Percentiles rank a stretch among this genome's conserved stretches.
Conservation (phyloP, 2,888 invertebrate genomes). For the Drosophila anomalata region DNA sequence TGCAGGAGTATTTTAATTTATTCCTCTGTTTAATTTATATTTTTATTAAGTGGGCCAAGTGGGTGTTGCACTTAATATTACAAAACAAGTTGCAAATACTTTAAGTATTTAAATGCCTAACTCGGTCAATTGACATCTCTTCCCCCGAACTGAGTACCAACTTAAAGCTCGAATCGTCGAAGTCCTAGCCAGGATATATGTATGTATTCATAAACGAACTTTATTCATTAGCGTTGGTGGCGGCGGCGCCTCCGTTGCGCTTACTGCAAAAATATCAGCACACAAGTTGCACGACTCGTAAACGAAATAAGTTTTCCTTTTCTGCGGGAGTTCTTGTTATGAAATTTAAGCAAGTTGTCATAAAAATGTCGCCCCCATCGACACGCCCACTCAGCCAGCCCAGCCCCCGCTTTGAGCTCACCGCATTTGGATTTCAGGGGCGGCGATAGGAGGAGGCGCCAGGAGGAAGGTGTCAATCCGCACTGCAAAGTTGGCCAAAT, state of each 20-base stretch:
- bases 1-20: too few relatives aligned
- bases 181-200: constrained; percentile 26
- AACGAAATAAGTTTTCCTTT: constrained; percentile 69
- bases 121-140: background rate
- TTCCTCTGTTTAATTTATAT: background rate
- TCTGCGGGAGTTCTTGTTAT: constrained; percentile 56
- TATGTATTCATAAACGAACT: constrained; percentile 66
- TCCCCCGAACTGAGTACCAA: background rate
- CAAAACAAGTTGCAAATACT: background rate
- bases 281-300: constrained; percentile 51
- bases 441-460: background rate
- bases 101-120: background rate
- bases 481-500: constrained; percentile 42
- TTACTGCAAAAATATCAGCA: constrained; percentile 41
- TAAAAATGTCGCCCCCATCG: constrained; percentile 68
- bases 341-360: constrained; percentile 79
- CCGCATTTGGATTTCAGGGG: constrained; percentile 1
- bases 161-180: constrained; percentile 32
- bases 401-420: too few relatives aligned
- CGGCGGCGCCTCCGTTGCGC: constrained; percentile 5
- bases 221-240: constrained; percentile 68
- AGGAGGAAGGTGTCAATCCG: constrained; percentile 34
- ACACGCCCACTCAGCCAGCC: constrained; percentile 6
- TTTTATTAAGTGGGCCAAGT: background rate
- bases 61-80: background rate